These are phyloP conservation scores for Lasioglossum pauxillum DNA, from an alignment of 2,888 invertebrate species.

Conservation along the genomic window DNA sequence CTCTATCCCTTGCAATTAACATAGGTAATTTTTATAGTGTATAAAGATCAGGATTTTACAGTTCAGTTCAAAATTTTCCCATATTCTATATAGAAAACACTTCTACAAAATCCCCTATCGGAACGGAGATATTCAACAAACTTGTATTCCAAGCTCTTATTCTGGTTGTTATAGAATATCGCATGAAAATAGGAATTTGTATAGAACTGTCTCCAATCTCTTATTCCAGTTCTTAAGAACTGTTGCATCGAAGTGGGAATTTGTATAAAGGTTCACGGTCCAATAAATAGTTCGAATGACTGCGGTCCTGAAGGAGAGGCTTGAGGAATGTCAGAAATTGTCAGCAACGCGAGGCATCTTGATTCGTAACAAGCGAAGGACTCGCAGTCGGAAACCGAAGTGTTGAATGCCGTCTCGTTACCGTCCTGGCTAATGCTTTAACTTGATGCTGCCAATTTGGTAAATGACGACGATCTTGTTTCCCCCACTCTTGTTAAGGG, in stretches of 20 bases:
- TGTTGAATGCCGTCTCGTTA: conserved; percentile 41
- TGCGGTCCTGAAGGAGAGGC: neutral
- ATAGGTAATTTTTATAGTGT: too few species aligned
- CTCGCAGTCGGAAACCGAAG: conserved; percentile 2
- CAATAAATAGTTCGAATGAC: neutral
- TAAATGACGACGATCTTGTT: conserved; percentile 53
- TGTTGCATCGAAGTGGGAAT: neutral
- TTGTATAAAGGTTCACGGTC: neutral
- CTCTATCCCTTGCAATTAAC: too few species aligned
- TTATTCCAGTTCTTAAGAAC: neutral
- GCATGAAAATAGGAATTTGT: neutral
- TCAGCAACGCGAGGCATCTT: conserved; percentile 22
- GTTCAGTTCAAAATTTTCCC: neutral
- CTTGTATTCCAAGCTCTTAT: neutral
- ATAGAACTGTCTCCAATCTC: neutral
- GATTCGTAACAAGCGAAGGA: conserved; percentile 17
- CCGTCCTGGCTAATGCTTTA: conserved; percentile 37
- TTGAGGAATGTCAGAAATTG: neutral
- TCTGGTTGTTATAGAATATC: neutral
- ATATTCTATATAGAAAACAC: neutral
- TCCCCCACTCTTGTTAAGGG: neutral
- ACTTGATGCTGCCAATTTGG: conserved; percentile 59
- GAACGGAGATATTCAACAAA: neutral
- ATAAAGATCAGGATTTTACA: neutral
- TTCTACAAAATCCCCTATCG: neutral